Evolutionary conservation across 2,113 vertebrate genomes (phyloP), one percentile per base, ranked within the genome.

Genomic region (Speoplatyrhinus poulsoni): DNA sequence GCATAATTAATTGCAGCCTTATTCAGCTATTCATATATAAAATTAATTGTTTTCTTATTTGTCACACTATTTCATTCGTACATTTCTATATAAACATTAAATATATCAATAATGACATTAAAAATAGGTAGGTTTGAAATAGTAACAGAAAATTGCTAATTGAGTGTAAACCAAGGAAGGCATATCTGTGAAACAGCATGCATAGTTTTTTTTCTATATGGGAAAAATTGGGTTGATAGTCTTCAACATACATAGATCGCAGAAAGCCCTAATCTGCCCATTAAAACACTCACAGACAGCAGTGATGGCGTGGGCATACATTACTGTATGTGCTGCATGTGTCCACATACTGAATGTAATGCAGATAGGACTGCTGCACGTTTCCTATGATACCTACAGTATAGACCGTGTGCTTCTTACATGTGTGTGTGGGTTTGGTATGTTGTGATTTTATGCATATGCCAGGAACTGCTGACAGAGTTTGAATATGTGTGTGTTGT

Each of bases 381-480:
- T 78, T 77, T 69, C 81, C 82, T 77, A 81, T 87, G 82, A 70
- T 84, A 50, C 78, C 73, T 81, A 83, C 46, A 82, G 41, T 85
- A 83, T 71, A 84, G 61, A 76, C 65, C 13, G 68, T 59, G 73
- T 82, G 55, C 16, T 26, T 16, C 55, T 10, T 49, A 19, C 55
- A 57, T 10, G 11, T 6, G 2, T 49, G n/a, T 57, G 70, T 66
- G 70, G 72, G 68, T 78, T 68, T 67, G 75, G 50, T 49, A 81
- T 60, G 75, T 73, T 63, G 72, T 83, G 83, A 88, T 87, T 88
- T 66, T 79, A 87, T 84, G 82, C 87, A 88, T 77, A 79, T 90
- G 87, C 86, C 85, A 53, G 66, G 76, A 82, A 85, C 85, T 87
- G 87, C 77, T 84, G 76, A 76, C 83, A 85, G 67, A 65, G 73